Conservation (phyloP, 2,113 vertebrate species). For the Paradoxurus hermaphroditus region DNA sequence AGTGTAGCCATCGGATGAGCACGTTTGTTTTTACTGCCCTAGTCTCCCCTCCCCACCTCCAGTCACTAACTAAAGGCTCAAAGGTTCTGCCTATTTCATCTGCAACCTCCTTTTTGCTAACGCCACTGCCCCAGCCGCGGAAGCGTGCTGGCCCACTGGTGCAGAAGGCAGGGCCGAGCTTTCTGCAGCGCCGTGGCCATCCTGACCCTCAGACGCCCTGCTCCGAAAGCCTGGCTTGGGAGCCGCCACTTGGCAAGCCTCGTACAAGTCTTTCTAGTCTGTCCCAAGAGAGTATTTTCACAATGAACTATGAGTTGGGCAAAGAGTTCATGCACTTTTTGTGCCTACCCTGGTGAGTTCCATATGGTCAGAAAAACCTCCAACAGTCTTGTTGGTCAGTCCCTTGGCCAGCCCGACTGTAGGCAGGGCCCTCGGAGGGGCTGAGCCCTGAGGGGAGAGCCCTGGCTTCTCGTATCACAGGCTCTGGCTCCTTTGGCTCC, state of each 20-base stretch:
- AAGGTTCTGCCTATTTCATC: neutral
- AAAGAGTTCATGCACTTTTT: neutral
- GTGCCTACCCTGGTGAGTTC: neutral
- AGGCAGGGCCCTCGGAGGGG: too few species aligned
- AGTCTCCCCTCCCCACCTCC: accelerated
- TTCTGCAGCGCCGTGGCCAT: neutral
- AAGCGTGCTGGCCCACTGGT: accelerated
- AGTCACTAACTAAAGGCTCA: neutral
- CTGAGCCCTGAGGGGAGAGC: neutral
- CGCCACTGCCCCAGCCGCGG: too few species aligned
- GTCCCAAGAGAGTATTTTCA: neutral
- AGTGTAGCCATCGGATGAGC: neutral
- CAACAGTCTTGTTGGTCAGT: neutral
- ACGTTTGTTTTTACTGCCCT: accelerated
- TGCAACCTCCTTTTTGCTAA: neutral
- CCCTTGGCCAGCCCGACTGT: neutral
- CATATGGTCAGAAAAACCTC: neutral
- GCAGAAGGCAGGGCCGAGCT: neutral
- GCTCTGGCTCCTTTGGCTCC: neutral
- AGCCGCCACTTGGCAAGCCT: neutral
- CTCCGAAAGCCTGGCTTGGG: neutral
- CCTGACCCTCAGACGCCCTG: neutral
- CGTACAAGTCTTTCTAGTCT: neutral
- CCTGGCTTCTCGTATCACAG: neutral
- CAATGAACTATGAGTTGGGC: neutral